Evolutionary conservation across 2,113 vertebrate genomes (phyloP).

Genomic region (Pycnonotus jocosus): DNA sequence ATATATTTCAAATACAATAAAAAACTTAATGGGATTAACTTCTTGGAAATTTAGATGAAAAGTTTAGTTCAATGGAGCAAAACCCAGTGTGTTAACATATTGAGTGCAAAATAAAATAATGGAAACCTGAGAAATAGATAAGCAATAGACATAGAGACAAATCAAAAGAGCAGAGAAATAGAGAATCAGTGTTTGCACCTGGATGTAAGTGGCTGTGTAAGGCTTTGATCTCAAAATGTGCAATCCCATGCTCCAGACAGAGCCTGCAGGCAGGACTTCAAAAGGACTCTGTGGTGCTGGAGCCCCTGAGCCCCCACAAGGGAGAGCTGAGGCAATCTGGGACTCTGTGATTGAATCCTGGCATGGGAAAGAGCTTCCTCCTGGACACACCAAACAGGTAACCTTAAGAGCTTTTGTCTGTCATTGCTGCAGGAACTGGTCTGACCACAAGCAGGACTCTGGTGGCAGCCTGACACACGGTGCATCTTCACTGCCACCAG

Average conservation of each 20-base stretch:
- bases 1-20: slow-evolving; percentile 28
- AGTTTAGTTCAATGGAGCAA: background rate
- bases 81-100: background rate
- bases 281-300: rapidly evolving
- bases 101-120: background rate
- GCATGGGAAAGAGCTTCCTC: background rate
- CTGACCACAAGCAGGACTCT: background rate
- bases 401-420: background rate
- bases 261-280: background rate
- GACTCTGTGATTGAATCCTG: background rate
- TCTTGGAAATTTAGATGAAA: background rate
- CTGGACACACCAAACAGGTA: background rate
- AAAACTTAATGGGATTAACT: slow-evolving; percentile 16
- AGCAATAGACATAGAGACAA: background rate
- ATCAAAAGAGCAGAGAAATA: background rate
- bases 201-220: background rate
- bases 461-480: rapidly evolving
- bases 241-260: background rate
- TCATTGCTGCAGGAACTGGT: rapidly evolving
- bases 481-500: background rate
- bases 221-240: background rate
- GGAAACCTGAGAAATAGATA: background rate
- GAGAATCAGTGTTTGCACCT: background rate
- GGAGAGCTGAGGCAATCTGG: background rate
- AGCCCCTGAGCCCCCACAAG: rapidly evolving